phyloP scores from a whole-genome alignment of 2,888 invertebrate species.

The Frankliniella fusca region DNA sequence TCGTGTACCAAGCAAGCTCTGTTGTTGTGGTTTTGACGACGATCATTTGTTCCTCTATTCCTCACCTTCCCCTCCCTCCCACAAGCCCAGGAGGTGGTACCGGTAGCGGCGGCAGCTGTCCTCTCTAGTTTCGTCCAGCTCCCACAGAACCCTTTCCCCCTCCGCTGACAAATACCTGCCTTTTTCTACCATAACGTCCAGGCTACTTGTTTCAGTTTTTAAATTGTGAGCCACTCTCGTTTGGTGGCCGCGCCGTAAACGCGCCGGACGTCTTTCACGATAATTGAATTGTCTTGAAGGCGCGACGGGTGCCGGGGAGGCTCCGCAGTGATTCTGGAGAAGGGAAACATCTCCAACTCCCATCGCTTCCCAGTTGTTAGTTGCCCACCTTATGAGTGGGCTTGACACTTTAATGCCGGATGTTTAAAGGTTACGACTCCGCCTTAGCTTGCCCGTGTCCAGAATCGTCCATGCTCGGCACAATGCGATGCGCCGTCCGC shows the following conservation, averaged over 20 bases:
- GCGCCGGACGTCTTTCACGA: not conserved
- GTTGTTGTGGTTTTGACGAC: slow-evolving; percentile 11
- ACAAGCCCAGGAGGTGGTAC: not conserved
- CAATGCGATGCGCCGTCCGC: not conserved
- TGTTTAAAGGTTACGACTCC: slow-evolving; percentile 4
- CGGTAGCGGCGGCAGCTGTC: not conserved
- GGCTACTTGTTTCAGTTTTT: not conserved
- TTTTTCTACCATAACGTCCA: no score
- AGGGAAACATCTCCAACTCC: not conserved
- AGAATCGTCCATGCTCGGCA: not conserved
- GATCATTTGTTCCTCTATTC: not conserved
- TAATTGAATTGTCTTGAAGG: slow-evolving; percentile 16
- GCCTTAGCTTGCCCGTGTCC: not conserved
- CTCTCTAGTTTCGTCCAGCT: not conserved
- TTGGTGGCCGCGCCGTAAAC: not conserved
- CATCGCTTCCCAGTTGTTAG: not conserved
- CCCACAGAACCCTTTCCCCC: not conserved
- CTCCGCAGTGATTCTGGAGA: not conserved
- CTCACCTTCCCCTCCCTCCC: not conserved
- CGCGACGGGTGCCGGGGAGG: not conserved
- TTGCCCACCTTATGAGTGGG: slow-evolving; percentile 16
- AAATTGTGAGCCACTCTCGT: not conserved
- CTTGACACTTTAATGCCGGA: slow-evolving; percentile 16
- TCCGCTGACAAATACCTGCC: not conserved
- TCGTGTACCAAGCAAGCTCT: not conserved